Percentiles rank a stretch among this genome's conserved stretches.
phyloP scores from a whole-genome alignment of 1,140 invertebrate species.

The Caenorhabditis brenneri region DNA sequence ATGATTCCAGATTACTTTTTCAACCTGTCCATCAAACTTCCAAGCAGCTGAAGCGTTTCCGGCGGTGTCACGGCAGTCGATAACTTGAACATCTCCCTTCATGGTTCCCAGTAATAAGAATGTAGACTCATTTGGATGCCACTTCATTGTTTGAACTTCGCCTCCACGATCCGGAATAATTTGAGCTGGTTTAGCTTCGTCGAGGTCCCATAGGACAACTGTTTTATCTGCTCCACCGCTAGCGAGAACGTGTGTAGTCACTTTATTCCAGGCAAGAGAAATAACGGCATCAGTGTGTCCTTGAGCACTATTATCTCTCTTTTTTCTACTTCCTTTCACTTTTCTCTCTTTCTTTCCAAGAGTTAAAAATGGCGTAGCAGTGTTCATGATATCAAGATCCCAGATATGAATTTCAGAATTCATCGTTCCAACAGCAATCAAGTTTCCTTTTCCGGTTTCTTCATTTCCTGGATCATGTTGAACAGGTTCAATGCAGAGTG shows the following conservation, averaged over 20 bases:
- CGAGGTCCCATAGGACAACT: slow-evolving; percentile 90
- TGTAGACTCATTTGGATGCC: slow-evolving; percentile 84
- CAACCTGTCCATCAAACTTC: slow-evolving; percentile 80
- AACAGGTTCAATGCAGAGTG: slow-evolving; percentile 73
- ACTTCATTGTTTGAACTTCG: slow-evolving; percentile 84
- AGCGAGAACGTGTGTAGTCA: slow-evolving; percentile 73
- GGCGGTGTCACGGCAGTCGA: slow-evolving; percentile 73
- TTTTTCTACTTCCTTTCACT: slow-evolving; percentile 53
- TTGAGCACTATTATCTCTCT: slow-evolving; percentile 61
- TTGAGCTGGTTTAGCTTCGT: slow-evolving; percentile 79
- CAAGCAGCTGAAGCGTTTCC: slow-evolving; percentile 79
- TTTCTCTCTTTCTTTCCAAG: slow-evolving; percentile 79
- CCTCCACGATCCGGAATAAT: slow-evolving; percentile 80
- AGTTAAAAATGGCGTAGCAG: slow-evolving; percentile 83
- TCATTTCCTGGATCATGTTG: slow-evolving; percentile 53
- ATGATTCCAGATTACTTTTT: slow-evolving; percentile 85
- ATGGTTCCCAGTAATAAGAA: slow-evolving; percentile 81
- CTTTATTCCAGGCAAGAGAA: slow-evolving; percentile 86
- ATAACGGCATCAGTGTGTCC: slow-evolving; percentile 90
- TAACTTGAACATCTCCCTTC: slow-evolving; percentile 74
- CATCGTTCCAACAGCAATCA: slow-evolving; percentile 89
- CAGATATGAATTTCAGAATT: slow-evolving; percentile 88
- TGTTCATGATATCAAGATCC: slow-evolving; percentile 91
- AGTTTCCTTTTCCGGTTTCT: slow-evolving; percentile 76
- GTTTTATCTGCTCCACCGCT: slow-evolving; percentile 75